These are phyloP conservation scores for Syrrhaptes paradoxus DNA, from an alignment of 2,113 vertebrate species.

Conservation along the genomic window DNA sequence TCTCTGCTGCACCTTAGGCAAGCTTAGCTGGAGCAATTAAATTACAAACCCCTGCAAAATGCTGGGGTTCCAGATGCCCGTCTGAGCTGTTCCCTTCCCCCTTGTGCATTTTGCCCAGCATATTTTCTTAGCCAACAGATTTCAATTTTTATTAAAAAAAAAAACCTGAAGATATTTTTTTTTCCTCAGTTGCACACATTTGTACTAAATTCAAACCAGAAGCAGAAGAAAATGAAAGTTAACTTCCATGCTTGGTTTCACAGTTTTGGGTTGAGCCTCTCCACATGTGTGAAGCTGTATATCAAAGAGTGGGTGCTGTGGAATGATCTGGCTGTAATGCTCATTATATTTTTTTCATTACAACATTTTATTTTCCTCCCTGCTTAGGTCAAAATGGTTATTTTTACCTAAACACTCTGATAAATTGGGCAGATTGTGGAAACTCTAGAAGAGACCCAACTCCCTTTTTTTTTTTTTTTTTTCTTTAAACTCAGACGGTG, in stretches of 20 bases:
- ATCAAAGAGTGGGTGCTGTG: background rate
- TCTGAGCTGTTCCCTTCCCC: background rate
- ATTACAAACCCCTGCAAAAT: background rate
- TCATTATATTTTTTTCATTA: background rate
- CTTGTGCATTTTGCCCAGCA: background rate
- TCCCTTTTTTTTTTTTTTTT: background rate
- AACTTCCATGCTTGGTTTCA: conserved; percentile 2
- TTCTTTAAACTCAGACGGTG: background rate
- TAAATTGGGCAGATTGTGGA: background rate
- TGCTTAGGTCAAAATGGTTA: conserved; percentile 7
- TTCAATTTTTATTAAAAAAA: background rate
- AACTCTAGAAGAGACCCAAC: background rate
- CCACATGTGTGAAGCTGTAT: background rate
- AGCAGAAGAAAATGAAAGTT: background rate
- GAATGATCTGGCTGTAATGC: conserved; percentile 4
- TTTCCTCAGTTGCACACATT: background rate
- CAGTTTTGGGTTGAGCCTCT: conserved; percentile 33
- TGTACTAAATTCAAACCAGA: background rate
- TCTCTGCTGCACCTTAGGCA: background rate
- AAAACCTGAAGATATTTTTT: background rate
- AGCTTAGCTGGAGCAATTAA: background rate
- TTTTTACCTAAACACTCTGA: background rate
- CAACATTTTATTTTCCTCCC: background rate
- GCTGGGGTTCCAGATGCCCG: background rate
- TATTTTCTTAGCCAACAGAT: background rate